Evolutionary conservation across 2,888 invertebrate genomes (phyloP), one percentile per base, ranked within the genome.

Genomic region (Steromphala cineraria): DNA sequence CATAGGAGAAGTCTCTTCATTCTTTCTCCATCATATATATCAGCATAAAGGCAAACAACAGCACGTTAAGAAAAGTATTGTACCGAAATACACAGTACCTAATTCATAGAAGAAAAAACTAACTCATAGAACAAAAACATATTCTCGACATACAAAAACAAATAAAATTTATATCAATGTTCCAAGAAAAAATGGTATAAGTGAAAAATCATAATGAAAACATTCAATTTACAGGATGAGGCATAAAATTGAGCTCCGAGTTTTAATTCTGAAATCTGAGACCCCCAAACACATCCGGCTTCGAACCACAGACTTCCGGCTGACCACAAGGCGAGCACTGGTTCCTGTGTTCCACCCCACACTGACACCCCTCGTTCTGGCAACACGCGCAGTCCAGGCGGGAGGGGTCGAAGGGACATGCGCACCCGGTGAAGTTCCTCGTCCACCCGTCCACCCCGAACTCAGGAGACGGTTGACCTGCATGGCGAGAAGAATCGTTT

Each of bases 321-420:
- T 55, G 67, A 0, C 80, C 82, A 71, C 87, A 87, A 10, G 80
- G 75, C 7, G 79, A 75, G 67, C 87, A 87, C 52, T 85, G 82
- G 67, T 85, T 84, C 21, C 78, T 78, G 78, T 84, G 78, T 3
- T 46, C 24, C 5, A 31, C 40, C 21, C 79, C 81, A 78, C 87
- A 87, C 56, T 82, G 87, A 55, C 87, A 87, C n/a, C 85, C 87
- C 28, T 78, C 77, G 67, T 85, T 85, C 53, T 84, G 83, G 79
- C 87, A 87, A 53, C 87, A 87, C n/a, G 87, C 87, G 74, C 87
- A 87, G 75, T 82, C 82, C 46, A 56, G 77, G 7, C 80, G 79
- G n/a, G 82, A 75, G 10, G 67, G 56, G 67, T 85, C 81, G 56
- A 79, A 82, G 24, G 53, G 40, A 75, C 87, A 87, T 46, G 80